Evolutionary conservation across 92 coral and sea anemone species (phyloP).

Genomic region (Porites divaricata): DNA sequence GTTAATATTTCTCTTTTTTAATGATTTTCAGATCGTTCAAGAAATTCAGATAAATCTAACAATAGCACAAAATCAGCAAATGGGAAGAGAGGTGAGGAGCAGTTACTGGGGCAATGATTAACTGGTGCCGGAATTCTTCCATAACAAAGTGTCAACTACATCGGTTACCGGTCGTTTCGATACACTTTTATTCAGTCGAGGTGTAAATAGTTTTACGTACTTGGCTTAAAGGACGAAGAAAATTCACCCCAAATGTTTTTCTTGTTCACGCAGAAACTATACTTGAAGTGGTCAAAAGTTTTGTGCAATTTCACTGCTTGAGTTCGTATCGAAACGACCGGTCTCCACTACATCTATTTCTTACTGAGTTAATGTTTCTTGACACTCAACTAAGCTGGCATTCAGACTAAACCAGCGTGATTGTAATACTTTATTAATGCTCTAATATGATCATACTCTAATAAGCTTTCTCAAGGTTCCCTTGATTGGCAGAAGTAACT

Average conservation of each 20-base stretch:
- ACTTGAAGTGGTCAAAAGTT: too few species aligned
- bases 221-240: too few species aligned
- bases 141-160: neutral
- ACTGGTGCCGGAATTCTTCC: neutral
- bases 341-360: too few species aligned
- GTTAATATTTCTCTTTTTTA: neutral
- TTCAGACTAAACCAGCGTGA: neutral
- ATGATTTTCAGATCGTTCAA: conserved; percentile 28
- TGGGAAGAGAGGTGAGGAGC: conserved; percentile 35
- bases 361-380: neutral
- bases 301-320: too few species aligned
- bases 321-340: too few species aligned
- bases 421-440: neutral
- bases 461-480: neutral
- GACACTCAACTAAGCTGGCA: neutral
- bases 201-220: too few species aligned
- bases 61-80: conserved; percentile 1
- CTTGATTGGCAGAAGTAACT: neutral
- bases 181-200: too few species aligned
- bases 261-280: too few species aligned
- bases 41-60: neutral
- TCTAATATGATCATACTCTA: too few species aligned
- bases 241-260: too few species aligned
- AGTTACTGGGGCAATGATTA: neutral
- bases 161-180: neutral